phyloP scores from a whole-genome alignment of 1,140 invertebrate genomes.

The Drosophila trapezifrons region DNA sequence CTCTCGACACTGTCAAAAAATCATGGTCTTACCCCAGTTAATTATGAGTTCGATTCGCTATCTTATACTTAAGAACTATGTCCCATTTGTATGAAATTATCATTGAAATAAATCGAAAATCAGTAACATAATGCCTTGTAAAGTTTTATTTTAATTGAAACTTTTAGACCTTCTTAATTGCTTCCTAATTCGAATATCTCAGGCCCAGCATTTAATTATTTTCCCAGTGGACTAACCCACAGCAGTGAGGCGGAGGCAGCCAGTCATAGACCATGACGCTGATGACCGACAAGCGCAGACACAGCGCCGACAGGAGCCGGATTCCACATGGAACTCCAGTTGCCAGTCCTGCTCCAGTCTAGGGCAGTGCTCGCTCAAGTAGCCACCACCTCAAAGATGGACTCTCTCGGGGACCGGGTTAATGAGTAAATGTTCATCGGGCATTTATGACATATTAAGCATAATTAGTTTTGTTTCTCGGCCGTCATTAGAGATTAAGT shows the following conservation, averaged over 20 bases:
- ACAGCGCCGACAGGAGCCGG: conserved; percentile 27
- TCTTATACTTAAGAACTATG: too few species aligned
- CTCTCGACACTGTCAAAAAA: neutral
- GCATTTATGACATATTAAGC: conserved; percentile 55
- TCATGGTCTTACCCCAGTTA: too few species aligned
- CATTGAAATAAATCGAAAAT: neutral
- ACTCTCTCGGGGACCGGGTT: conserved; percentile 18
- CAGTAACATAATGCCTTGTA: neutral
- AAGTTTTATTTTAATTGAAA: neutral
- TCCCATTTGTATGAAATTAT: neutral
- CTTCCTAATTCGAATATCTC: neutral
- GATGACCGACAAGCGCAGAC: conserved; percentile 52
- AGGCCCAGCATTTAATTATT: neutral
- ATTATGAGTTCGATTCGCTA: too few species aligned
- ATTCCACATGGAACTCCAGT: conserved; percentile 6
- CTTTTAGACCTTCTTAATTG: too few species aligned
- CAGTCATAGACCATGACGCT: conserved; percentile 47
- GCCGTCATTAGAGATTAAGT: conserved; percentile 16
- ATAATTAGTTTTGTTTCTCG: conserved; percentile 32
- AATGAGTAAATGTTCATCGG: conserved; percentile 49
- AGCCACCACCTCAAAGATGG: neutral
- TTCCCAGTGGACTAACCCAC: conserved; percentile 7
- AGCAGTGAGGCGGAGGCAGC: neutral
- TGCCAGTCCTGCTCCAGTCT: neutral
- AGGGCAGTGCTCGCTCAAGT: neutral